Evolutionary conservation across 1,140 invertebrate genomes (phyloP).

Genomic region (Drosophila sturtevanti): DNA sequence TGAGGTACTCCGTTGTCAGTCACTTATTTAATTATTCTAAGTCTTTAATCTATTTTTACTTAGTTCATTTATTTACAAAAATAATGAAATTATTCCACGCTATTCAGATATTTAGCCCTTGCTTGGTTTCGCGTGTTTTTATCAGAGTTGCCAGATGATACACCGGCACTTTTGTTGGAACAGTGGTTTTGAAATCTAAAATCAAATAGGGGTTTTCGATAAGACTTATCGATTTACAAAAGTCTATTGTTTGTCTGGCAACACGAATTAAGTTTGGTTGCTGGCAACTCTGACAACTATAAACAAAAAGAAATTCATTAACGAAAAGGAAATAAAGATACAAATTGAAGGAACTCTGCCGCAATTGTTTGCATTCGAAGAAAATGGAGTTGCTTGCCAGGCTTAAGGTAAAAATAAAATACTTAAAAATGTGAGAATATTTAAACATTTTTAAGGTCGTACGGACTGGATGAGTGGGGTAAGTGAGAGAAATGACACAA

Average conservation of each 20-base stretch:
- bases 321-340: neutral
- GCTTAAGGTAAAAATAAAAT: conserved; percentile 12
- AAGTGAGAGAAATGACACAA: conserved; percentile 5
- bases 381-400: neutral
- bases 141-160: conserved; percentile 13
- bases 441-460: neutral
- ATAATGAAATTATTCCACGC: neutral
- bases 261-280: neutral
- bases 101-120: neutral
- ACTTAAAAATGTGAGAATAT: neutral
- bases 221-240: neutral
- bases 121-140: conserved; percentile 41
- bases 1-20: neutral
- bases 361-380: neutral
- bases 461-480: conserved; percentile 2
- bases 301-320: neutral
- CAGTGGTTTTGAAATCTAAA: neutral
- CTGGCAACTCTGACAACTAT: neutral
- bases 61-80: neutral
- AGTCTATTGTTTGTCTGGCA: neutral
- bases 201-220: neutral
- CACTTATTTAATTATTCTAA: neutral
- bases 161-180: conserved; percentile 2
- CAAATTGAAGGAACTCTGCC: neutral
- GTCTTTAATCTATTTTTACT: neutral